Percentiles rank a stretch among this genome's conserved stretches.
Evolutionary conservation across 2,888 invertebrate genomes (phyloP).

Genomic region (Nesidiocoris tenuis): DNA sequence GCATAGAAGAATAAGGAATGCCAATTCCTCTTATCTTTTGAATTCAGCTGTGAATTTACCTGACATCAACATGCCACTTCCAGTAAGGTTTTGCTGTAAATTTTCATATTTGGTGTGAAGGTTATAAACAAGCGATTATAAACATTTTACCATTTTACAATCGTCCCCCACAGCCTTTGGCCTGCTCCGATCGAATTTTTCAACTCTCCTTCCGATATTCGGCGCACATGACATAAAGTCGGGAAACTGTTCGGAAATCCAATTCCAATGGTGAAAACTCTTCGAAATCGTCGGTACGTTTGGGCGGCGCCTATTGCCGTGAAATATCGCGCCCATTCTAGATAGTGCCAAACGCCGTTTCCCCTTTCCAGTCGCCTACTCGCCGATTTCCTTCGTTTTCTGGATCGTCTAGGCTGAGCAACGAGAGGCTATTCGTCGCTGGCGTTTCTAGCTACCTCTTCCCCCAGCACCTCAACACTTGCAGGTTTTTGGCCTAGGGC

Average conservation of each 20-base stretch:
- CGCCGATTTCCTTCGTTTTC: background rate
- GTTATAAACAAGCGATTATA: too few species aligned
- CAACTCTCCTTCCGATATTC: too few species aligned
- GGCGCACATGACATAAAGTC: too few species aligned
- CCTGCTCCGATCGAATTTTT: too few species aligned
- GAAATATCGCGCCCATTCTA: background rate
- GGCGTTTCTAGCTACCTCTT: background rate
- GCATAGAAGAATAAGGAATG: too few species aligned
- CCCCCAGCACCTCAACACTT: background rate
- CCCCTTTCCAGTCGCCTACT: background rate
- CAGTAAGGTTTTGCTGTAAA: too few species aligned
- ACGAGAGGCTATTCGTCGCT: background rate
- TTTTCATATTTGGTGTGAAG: too few species aligned
- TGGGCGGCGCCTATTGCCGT: background rate
- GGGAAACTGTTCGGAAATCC: background rate
- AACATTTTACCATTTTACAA: too few species aligned
- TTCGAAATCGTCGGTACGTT: background rate
- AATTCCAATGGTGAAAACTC: background rate
- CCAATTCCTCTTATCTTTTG: too few species aligned
- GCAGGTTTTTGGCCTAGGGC: conserved; percentile 1
- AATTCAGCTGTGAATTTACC: too few species aligned
- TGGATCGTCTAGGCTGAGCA: background rate
- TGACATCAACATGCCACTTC: too few species aligned
- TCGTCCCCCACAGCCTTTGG: too few species aligned
- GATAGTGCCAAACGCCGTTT: background rate